Evolutionary conservation across 2,797 vertebrate species (phyloP).

Genomic region (Cercopithecus hamlyni): DNA sequence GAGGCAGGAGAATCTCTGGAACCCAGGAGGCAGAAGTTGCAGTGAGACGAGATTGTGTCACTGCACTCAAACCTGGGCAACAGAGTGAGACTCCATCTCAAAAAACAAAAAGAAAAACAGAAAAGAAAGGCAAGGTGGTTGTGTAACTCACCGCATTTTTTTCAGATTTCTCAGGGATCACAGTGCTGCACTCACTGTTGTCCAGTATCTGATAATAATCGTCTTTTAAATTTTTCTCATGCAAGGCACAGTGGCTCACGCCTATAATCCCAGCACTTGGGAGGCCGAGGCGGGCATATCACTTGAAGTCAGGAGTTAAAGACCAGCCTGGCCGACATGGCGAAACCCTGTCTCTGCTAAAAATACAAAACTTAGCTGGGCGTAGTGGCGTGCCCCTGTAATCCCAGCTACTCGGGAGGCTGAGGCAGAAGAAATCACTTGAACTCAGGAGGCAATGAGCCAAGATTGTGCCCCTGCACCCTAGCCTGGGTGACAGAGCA

Average conservation of each 20-base stretch:
- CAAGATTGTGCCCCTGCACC: background rate
- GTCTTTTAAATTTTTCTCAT: background rate
- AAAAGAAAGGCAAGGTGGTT: background rate
- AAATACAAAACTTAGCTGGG: background rate
- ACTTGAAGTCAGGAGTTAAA: background rate
- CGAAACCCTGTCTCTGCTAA: background rate
- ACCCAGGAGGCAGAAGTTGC: background rate
- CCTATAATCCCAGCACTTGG: background rate
- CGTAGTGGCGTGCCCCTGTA: background rate
- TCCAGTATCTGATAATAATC: background rate
- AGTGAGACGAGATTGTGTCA: background rate
- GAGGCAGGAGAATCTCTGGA: background rate
- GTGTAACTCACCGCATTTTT: background rate
- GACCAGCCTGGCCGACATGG: background rate
- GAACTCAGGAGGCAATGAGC: background rate
- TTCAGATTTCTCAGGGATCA: background rate
- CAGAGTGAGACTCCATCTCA: background rate
- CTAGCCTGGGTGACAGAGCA: background rate
- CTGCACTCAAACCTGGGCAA: background rate
- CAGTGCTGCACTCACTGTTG: background rate
- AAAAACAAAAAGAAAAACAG: background rate
- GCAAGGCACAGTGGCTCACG: background rate
- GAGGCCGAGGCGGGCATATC: accelerated
- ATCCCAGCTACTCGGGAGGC: background rate
- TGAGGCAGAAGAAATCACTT: background rate